Base-by-base conservation (phyloP, 2,888 invertebrate species). In the Leucophora obtusa region DNA sequence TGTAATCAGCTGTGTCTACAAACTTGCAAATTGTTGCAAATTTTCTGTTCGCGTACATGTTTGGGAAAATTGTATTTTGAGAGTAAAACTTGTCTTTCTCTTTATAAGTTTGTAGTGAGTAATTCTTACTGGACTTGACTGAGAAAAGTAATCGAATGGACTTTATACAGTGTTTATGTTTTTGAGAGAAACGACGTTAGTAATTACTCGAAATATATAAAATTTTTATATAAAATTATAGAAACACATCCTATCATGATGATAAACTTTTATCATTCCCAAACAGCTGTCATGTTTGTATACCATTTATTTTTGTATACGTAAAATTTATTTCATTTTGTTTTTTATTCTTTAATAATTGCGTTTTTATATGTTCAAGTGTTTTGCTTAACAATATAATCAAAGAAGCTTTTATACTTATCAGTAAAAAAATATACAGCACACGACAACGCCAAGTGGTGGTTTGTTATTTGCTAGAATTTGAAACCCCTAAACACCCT, bases 381-480 rank as follows among this genome's bases (percentile, higher is more conserved):
- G 70, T 70, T 54, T 62, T 54, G 14, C 8, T 66, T 56, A n/a
- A 38, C 11, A 38, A 11, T 47, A n/a, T n/a, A n/a, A 47, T 47
- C 43, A 59, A 71, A 35, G 33, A 69, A 72, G 47, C 28, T 56
- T 62, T 68, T 56, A 62, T 33, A 70, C 38, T 76, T 78, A 72
- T 78, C 68, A 71, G 54, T 28, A 21, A 28, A 56, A 47, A 47
- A 14, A 47, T n/a, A 47, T 47, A 14, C 14, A 54, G 11, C 54
- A 60, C 47, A 43, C 68, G 59, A 28, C 28, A 69, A 56, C 72
- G 76, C 70, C 79, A 79, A 74, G 74, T 82, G 78, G 68, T 62
- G 71, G 24, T 24, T 72, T 82, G 53, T 28, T 60, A 82, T 82
- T 82, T 72, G 82, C 68, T 76, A 59, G 60, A 76, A 65, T 62